A percentile compares a stretch with the other conserved stretches of the same genome.
Conservation (phyloP, 2,797 vertebrate genomes). For the Sebastes taczanowskii region DNA sequence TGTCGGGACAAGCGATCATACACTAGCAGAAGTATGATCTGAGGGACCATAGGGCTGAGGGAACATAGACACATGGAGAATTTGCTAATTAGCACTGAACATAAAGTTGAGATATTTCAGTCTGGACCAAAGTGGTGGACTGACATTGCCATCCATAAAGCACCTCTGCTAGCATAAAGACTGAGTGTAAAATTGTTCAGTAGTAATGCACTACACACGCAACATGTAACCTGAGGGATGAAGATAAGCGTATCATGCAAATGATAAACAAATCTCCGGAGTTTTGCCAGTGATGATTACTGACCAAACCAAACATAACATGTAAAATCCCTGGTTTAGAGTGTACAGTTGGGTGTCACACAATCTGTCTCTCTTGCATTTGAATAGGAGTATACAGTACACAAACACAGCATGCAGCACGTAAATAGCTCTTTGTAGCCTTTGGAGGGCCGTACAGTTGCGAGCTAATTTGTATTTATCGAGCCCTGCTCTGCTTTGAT, state of each 20-base stretch:
- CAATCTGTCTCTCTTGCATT: slow-evolving; percentile 25
- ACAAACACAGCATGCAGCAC: background rate
- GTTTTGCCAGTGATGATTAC: background rate
- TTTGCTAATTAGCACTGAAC: background rate
- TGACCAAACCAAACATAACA: slow-evolving; percentile 15
- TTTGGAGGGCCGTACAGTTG: slow-evolving; percentile 1
- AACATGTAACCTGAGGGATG: background rate
- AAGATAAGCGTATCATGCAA: slow-evolving; percentile 57
- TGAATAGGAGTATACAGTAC: background rate
- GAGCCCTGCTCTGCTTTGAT: slow-evolving; percentile 1
- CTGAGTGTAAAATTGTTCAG: background rate
- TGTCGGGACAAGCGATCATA: too few relatives aligned
- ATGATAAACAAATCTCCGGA: slow-evolving; percentile 69
- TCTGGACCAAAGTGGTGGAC: background rate
- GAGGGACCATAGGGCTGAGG: background rate
- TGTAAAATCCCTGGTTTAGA: slow-evolving; percentile 41
- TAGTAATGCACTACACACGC: background rate
- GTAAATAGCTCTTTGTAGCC: slow-evolving; percentile 26
- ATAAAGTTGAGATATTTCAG: background rate
- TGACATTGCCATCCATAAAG: background rate
- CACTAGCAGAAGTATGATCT: background rate
- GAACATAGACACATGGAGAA: background rate
- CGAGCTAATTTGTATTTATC: slow-evolving; percentile 44
- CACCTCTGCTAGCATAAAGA: background rate
- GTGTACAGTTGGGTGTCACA: background rate